phyloP scores from a whole-genome alignment of 2,113 vertebrate species.

The Progne subis region DNA sequence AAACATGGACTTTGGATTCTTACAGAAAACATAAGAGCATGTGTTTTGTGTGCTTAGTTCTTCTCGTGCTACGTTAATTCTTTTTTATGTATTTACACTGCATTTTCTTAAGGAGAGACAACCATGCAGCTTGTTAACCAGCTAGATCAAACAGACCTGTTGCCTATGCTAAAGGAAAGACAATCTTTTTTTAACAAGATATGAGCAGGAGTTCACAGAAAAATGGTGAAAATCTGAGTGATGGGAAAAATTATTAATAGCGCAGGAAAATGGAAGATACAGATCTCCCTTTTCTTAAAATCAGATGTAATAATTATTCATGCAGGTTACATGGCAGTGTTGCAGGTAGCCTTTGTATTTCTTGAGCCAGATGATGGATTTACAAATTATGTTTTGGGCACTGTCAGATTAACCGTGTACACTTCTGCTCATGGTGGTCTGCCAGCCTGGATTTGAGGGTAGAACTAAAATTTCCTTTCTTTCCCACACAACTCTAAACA shows the following conservation, averaged over 20 bases:
- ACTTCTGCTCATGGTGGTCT: background rate
- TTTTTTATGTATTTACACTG: background rate
- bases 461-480: background rate
- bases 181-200: background rate
- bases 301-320: background rate
- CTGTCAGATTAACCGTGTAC: background rate
- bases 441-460: background rate
- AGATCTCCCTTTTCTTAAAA: background rate
- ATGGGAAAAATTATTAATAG: background rate
- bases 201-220: background rate
- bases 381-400: background rate
- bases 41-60: background rate
- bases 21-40: background rate
- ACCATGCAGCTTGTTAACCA: background rate
- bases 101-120: background rate
- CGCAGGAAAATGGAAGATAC: background rate
- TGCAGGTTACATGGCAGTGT: background rate
- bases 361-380: background rate
- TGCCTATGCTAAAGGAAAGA: background rate
- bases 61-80: background rate
- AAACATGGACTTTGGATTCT: background rate
- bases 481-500: background rate
- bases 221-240: background rate
- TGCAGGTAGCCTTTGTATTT: background rate
- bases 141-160: background rate